Evolutionary conservation across 2,113 vertebrate species (phyloP).

Genomic region (Sylvilagus bachmani): DNA sequence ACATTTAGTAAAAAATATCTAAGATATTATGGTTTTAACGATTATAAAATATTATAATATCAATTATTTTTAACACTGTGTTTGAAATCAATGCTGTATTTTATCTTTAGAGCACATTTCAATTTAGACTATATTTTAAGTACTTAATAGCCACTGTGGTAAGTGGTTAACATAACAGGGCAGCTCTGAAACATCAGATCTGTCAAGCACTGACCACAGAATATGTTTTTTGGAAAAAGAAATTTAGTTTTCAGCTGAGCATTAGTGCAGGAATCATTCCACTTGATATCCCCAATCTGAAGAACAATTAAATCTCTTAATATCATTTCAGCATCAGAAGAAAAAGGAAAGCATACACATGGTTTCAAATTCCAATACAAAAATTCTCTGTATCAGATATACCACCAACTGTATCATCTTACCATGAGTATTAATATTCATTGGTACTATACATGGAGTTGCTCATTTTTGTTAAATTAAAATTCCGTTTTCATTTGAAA

Average conservation of each 20-base stretch:
- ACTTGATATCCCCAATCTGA: not conserved
- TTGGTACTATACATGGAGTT: not conserved
- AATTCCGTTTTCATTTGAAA: constrained; percentile 66
- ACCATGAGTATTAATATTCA: not conserved
- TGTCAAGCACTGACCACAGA: not conserved
- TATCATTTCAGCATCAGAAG: not conserved
- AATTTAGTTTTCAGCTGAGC: constrained; percentile 27
- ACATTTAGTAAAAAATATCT: constrained; percentile 37
- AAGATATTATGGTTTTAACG: constrained; percentile 8
- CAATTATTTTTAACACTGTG: not conserved
- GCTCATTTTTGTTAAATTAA: constrained; percentile 27
- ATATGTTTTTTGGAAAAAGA: constrained; percentile 15
- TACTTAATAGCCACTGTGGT: not conserved
- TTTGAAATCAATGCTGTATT: constrained; percentile 18
- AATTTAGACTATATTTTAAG: constrained; percentile 14
- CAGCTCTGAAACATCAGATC: not conserved
- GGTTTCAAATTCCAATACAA: not conserved
- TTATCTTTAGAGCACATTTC: constrained; percentile 5
- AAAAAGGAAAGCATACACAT: not conserved
- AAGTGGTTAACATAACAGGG: not conserved
- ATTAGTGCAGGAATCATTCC: not conserved
- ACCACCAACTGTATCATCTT: not conserved
- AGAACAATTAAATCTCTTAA: constrained; percentile 37
- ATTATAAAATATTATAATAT: not conserved
- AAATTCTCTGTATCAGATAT: not conserved